Conservation (phyloP, 2,113 vertebrate species). For the Edolisoma coerulescens region DNA sequence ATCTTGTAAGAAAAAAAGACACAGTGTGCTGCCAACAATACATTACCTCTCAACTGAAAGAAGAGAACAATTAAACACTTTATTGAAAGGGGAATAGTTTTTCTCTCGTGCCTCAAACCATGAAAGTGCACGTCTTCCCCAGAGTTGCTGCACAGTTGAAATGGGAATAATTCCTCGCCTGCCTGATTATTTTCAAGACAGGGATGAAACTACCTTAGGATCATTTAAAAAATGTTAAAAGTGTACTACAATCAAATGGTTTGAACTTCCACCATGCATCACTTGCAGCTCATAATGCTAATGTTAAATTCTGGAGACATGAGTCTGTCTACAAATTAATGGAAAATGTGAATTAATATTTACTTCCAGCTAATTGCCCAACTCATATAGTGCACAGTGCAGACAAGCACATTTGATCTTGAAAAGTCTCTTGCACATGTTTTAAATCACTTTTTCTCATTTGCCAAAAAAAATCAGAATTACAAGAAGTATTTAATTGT, state of each 20-base stretch:
- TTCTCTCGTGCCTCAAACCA: constrained; percentile 22
- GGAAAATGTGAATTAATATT: constrained; percentile 53
- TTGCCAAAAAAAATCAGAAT: background rate
- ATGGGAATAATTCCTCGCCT: constrained; percentile 25
- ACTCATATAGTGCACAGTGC: background rate
- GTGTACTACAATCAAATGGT: constrained; percentile 27
- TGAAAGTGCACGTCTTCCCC: constrained; percentile 11
- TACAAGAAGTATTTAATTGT: background rate
- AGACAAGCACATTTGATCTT: background rate
- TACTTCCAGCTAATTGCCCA: constrained; percentile 46
- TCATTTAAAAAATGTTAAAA: constrained; percentile 14
- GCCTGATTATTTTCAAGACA: constrained; percentile 18
- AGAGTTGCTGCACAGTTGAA: constrained; percentile 26
- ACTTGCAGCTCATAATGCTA: constrained; percentile 30
- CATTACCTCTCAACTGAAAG: constrained; percentile 20
- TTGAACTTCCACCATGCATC: constrained; percentile 30
- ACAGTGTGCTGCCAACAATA: constrained; percentile 22
- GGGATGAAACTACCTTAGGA: background rate
- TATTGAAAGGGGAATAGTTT: constrained; percentile 54
- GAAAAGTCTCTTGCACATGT: background rate
- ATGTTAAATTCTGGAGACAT: constrained; percentile 51
- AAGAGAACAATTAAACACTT: constrained; percentile 47
- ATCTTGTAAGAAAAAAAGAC: background rate
- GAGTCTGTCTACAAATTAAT: constrained; percentile 58
- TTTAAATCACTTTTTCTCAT: background rate